Evolutionary conservation across 2,888 invertebrate species (phyloP), one percentile per base, ranked within the genome.

Genomic region (Orthosia gracilis): DNA sequence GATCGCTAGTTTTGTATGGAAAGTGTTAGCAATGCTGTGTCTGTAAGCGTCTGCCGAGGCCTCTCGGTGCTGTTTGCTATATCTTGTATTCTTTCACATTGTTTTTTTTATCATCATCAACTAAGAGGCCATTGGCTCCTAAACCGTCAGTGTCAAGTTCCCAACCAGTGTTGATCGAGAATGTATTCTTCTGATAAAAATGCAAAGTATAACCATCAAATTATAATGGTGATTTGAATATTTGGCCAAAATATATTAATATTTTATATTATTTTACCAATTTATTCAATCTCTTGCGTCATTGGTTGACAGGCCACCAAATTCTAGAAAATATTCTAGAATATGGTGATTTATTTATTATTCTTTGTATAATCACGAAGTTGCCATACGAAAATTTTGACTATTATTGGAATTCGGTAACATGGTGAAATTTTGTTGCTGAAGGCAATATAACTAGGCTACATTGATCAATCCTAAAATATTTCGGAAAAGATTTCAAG

Each of bases 231-330:
- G 26, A 47, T 75, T 61, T 21, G 58, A 64, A 68, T 81, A 59
- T 78, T 81, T 68, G 26, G 45, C 11, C 12, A 68, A 81, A 68
- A 64, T 57, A 2, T 62, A 58, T 23, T 66, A 21, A 50, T 81
- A 47, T 50, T 75, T 49, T 15, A 63, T 57, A 40, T 31, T 54
- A 49, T 55, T 55, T 71, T 21, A 54, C 31, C 2, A 74, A 80
- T 74, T 74, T 80, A 80, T 78, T 68, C 45, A 21, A 64, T 50
- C 17, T 54, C 7, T 52, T 78, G 77, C 80, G 75, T 80, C 67
- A 74, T 57, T 59, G 0, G 40, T 45, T 67, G 59, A 55, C 67
- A 64, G 49, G 45, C 7, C 3, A 54, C 40, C 40, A 1, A 68
- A 64, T 68, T 68, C n/a, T n/a, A 45, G 17, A 50, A 13, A 31